Conservation (phyloP, 2,888 invertebrate species). For the Platerodrilus igneus region DNA sequence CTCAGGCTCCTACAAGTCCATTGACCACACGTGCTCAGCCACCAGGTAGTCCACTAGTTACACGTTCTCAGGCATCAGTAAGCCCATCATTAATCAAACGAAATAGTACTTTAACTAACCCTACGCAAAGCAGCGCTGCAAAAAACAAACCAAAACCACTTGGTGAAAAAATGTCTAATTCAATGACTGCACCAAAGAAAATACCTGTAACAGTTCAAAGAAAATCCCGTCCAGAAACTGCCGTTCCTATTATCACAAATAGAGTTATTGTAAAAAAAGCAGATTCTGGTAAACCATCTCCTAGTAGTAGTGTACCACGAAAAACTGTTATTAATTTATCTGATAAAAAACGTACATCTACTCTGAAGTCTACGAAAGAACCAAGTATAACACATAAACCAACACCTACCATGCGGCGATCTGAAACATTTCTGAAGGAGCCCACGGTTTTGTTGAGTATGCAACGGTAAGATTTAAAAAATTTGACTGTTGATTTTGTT, state of each 20-base stretch:
- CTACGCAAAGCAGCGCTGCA: conserved; percentile 55
- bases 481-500: no score
- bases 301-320: background rate
- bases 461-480: no score
- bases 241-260: background rate
- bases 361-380: conserved; percentile 10
- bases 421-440: conserved; percentile 71
- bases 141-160: no score
- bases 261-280: conserved; percentile 3
- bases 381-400: conserved; percentile 19
- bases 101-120: conserved; percentile 51
- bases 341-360: conserved; percentile 1
- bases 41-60: no score
- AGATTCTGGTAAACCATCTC: conserved; percentile 1
- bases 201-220: conserved; percentile 8
- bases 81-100: conserved; percentile 50
- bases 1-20: no score
- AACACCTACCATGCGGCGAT: conserved; percentile 52
- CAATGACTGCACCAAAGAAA: conserved; percentile 13
- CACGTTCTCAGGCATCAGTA: conserved; percentile 52
- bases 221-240: background rate
- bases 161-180: conserved; percentile 16
- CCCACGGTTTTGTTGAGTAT: conserved; percentile 58
- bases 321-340: background rate
- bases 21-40: no score